Evolutionary conservation across 2,113 vertebrate species (phyloP), one percentile per base, ranked within the genome.

Genomic region (Caloenas nicobarica): DNA sequence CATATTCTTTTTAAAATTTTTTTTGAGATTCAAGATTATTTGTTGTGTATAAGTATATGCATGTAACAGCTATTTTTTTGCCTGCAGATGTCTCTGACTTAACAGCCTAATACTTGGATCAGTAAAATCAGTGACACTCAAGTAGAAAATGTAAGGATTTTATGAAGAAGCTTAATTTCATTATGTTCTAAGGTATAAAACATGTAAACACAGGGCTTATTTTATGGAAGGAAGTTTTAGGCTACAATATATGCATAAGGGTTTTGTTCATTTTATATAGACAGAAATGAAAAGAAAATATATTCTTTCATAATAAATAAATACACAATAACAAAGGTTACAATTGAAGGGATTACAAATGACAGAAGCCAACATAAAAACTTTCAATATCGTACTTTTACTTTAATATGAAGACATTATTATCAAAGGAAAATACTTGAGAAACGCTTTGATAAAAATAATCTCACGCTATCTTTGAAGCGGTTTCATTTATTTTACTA

Each of bases 381-480:
- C 96, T 97, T 98, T 96, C 92, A 97, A 87, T 98, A 98, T 97
- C 82, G 18, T 96, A 97, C 95, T 98, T 98, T 97, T 96, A 97
- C 98, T 98, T 98, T 98, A 98, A 98, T 98, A 98, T 98, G 98
- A 98, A 98, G 98, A 98, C 98, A 98, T 97, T 97, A 97, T 94
- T 97, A 98, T 98, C 98, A 98, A 98, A 98, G 97, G 97, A 94
- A 98, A 97, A 97, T 98, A 98, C 98, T 98, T 97, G 81, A 98
- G 97, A 98, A 98, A 98, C 42, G 92, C 97, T 98, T 98, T 98
- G 98, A 99, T 99, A 98, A 99, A 98, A 98, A 98, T 98, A 99
- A 99, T 98, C 98, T 98, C 98, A 97, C 60, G 87, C 98, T 98
- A 99, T 99, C 99, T 99, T 98, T 98, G 98, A 98, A 99, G 98